phyloP scores from a whole-genome alignment of 2,797 vertebrate genomes.

The Spondyliosoma cantharus region DNA sequence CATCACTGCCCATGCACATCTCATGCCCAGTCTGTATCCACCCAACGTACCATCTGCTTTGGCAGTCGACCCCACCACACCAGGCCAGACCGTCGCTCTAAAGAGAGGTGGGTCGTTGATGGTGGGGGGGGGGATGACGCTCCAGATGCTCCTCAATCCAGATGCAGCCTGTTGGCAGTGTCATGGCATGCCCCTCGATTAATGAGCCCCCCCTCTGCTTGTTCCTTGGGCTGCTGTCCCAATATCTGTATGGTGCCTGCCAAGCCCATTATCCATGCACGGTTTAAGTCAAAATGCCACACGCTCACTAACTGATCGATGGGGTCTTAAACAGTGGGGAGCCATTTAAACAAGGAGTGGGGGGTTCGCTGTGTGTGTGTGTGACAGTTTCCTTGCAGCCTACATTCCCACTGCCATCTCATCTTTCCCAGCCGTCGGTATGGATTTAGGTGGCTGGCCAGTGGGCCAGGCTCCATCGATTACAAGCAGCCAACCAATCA shows the following conservation, averaged over 20 bases:
- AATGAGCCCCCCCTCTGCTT: constrained; percentile 58
- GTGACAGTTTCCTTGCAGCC: constrained; percentile 45
- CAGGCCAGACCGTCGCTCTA: constrained; percentile 58
- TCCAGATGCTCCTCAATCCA: constrained; percentile 74
- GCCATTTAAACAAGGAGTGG: constrained; percentile 64
- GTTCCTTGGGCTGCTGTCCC: constrained; percentile 68
- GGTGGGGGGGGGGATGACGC: neutral
- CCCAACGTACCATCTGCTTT: constrained; percentile 77
- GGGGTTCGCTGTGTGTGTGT: constrained; percentile 21
- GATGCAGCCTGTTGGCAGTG: constrained; percentile 78
- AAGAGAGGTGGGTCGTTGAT: constrained; percentile 35
- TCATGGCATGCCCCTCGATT: constrained; percentile 69
- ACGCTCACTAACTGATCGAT: constrained; percentile 74
- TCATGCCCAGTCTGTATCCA: constrained; percentile 51
- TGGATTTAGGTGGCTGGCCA: constrained; percentile 77
- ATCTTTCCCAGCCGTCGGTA: constrained; percentile 70
- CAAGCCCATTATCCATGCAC: constrained; percentile 78
- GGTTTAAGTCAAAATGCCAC: constrained; percentile 79
- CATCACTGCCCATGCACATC: constrained; percentile 66
- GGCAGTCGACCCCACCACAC: constrained; percentile 63
- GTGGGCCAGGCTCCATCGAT: constrained; percentile 77
- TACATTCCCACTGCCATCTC: constrained; percentile 60
- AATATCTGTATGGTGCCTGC: constrained; percentile 67
- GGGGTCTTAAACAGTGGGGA: constrained; percentile 72
- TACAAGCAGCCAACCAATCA: constrained; percentile 78